These are phyloP conservation scores for Rhabdophis nuchalis DNA, from an alignment of 2,797 vertebrate genomes.

Conservation along the genomic window DNA sequence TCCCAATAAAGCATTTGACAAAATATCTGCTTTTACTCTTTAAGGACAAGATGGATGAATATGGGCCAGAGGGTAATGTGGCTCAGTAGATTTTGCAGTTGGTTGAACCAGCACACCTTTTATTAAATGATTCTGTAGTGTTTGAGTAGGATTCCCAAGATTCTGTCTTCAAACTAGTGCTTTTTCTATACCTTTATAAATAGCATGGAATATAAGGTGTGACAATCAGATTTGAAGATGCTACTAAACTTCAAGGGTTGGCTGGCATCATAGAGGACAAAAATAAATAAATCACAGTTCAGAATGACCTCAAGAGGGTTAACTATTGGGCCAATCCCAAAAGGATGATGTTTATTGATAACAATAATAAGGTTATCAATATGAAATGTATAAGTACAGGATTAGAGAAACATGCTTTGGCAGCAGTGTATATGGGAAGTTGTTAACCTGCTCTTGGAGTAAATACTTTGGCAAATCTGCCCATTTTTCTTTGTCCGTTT, in stretches of 20 bases:
- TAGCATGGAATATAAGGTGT: background rate
- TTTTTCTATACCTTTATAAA: background rate
- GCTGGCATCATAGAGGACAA: background rate
- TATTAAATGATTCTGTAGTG: background rate
- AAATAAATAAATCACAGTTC: background rate
- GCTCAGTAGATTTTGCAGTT: background rate
- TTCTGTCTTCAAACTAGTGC: background rate
- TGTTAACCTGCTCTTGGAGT: background rate
- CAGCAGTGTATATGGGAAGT: background rate
- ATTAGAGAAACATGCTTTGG: background rate
- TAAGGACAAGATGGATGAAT: background rate
- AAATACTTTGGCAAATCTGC: background rate
- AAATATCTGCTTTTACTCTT: background rate
- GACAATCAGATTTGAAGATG: background rate
- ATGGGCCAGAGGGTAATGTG: background rate
- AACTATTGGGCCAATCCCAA: background rate
- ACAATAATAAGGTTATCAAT: background rate
- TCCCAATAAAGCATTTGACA: background rate
- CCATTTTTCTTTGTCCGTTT: background rate
- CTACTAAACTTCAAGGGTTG: background rate
- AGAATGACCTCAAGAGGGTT: background rate
- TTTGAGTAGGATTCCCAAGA: background rate
- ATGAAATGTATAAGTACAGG: background rate
- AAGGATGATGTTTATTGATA: background rate
- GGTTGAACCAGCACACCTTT: background rate